Evolutionary conservation across 2,113 vertebrate genomes (phyloP), one percentile per base, ranked within the genome.

Genomic region (Rhabdornis inornatus): DNA sequence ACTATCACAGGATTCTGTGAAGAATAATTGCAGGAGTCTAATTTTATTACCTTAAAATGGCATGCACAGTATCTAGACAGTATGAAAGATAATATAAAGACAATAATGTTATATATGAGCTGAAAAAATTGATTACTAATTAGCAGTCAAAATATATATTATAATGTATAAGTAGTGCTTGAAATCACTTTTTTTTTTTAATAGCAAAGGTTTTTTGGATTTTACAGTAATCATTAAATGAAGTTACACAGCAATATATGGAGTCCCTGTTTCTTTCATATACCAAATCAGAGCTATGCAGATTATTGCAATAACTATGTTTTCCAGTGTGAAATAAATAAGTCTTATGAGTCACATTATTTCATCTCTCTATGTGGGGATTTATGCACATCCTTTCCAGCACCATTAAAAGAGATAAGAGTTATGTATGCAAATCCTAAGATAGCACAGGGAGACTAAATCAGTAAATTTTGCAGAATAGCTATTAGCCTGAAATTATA

Each of bases 381-480:
- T 93, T 95, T 83, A 78, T 80, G 70, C 22, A 83, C 40, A 85
- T 70, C 65, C 63, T 91, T 94, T 28, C 22, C 25, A 87, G n/a
- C 11, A 56, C 87, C 72, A 94, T 90, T 96, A 91, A 42, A 44
- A 71, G 22, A 70, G 76, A 87, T 91, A 82, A 85, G 78, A 74
- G 37, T 89, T 94, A 90, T 65, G n/a, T 69, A 90, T 95, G 94
- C 57, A 95, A 96, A 96, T 95, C 80, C 80, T 72, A 59, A 66
- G 14, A 76, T 27, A 80, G 64, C 55, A 83, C 4, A 1, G 45
- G 45, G 77, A 94, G 70, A 89, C 77, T 4, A 83, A 75, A 75
- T 21, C 0, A 0, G 78, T 75, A 78, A 66, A 90, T 93, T 94
- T 63, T 85, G 27, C 44, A 88, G 85, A 96, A 81, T 39, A 61